phyloP scores from a whole-genome alignment of 92 coral and sea anemone species.

The Parazoanthus swiftii region DNA sequence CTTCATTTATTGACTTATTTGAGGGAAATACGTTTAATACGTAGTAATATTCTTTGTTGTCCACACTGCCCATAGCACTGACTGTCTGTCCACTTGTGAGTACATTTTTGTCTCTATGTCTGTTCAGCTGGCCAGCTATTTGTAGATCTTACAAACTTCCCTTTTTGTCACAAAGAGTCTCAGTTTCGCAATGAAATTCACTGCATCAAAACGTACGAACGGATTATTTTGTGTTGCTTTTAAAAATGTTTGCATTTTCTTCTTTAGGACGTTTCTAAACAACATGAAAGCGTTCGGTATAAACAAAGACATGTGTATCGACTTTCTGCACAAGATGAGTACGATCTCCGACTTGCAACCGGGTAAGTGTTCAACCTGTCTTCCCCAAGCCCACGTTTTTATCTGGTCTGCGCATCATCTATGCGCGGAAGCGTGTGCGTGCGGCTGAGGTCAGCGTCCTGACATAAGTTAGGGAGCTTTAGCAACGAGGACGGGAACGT shows the following conservation, averaged over 20 bases:
- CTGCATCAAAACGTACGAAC: background rate
- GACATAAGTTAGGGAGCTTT: no score
- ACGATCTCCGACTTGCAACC: slow-evolving; percentile 78
- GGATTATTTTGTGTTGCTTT: no score
- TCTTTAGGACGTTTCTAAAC: slow-evolving; percentile 78
- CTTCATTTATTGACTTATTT: no score
- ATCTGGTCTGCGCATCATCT: background rate
- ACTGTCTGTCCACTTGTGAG: no score
- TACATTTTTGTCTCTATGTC: no score
- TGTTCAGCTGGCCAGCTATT: background rate
- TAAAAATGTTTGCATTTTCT: background rate
- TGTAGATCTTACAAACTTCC: background rate
- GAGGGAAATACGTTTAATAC: no score
- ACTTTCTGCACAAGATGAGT: slow-evolving; percentile 96
- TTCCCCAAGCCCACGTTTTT: background rate
- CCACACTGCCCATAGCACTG: no score
- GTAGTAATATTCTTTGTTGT: no score
- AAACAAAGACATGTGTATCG: slow-evolving; percentile 69
- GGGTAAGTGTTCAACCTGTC: slow-evolving; percentile 52
- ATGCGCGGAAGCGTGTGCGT: background rate
- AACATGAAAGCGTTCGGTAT: slow-evolving; percentile 97
- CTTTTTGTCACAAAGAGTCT: background rate
- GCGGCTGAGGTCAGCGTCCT: no score
- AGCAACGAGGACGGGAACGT: no score
- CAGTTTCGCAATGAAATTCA: background rate